phyloP scores from a whole-genome alignment of 2,797 vertebrate species.

The Sphenodon punctatus region DNA sequence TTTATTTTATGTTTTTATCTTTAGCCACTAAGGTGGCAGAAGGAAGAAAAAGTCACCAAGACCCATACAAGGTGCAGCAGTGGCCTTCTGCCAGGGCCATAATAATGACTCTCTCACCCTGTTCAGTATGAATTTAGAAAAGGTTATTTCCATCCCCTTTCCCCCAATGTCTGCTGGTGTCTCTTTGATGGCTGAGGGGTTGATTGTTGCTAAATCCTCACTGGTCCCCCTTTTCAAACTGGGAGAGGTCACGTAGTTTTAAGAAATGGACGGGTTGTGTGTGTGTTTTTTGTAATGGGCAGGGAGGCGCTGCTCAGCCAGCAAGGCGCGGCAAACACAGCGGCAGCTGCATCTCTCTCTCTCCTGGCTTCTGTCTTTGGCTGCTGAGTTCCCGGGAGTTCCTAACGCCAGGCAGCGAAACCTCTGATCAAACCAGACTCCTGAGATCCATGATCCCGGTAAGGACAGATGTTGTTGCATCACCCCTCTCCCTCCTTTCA shows the following conservation, averaged over 20 bases:
- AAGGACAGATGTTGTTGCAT: background rate
- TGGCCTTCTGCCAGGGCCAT: background rate
- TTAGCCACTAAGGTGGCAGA: too few relatives aligned
- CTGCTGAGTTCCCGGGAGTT: background rate
- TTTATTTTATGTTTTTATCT: too few relatives aligned
- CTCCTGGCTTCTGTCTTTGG: background rate
- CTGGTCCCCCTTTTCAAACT: too few relatives aligned
- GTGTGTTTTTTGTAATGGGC: too few relatives aligned
- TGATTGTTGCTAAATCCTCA: too few relatives aligned
- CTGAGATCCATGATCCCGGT: background rate
- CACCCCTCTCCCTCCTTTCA: too few relatives aligned
- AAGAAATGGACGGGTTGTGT: too few relatives aligned
- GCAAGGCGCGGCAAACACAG: background rate
- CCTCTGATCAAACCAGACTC: background rate
- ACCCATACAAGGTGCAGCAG: too few relatives aligned
- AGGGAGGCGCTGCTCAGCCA: background rate
- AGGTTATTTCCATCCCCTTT: accelerated
- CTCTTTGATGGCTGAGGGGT: accelerated
- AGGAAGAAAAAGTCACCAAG: background rate
- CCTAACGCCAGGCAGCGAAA: background rate
- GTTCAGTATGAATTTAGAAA: background rate
- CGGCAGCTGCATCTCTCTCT: background rate
- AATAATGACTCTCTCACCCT: background rate
- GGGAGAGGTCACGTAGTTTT: too few relatives aligned
- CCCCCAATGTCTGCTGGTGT: accelerated